Conservation (phyloP, 1,140 invertebrate species). For the Holotrichia oblita region DNA sequence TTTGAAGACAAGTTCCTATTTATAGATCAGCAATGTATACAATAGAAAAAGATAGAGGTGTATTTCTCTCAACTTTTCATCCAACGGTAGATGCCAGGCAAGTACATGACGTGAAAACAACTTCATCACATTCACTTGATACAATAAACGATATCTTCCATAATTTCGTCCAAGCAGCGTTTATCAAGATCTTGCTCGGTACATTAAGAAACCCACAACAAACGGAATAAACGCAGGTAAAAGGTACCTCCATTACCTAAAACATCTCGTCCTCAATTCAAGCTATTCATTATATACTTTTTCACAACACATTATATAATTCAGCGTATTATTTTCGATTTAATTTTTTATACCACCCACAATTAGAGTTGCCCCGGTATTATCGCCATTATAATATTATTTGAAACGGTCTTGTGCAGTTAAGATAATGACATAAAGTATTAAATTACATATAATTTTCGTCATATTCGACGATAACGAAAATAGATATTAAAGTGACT, state of each 20-base stretch:
- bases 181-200: conserved; percentile 17
- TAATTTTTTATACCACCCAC: conserved; percentile 33
- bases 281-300: conserved; percentile 26
- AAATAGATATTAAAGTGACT: conserved; percentile 25
- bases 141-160: not conserved
- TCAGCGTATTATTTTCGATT: conserved; percentile 29
- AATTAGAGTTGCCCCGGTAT: conserved; percentile 2
- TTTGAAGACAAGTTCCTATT: not conserved
- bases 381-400: not conserved
- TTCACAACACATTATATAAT: conserved; percentile 37
- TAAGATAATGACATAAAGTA: conserved; percentile 28
- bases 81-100: not conserved
- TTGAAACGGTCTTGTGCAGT: conserved; percentile 13
- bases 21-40: not conserved
- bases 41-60: not conserved
- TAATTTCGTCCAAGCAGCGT: not conserved
- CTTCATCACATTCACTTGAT: not conserved
- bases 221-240: conserved; percentile 16
- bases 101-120: not conserved
- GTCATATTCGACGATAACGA: conserved; percentile 10
- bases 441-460: conserved; percentile 28
- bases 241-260: conserved; percentile 6
- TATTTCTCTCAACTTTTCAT: too few relatives aligned
- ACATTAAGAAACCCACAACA: not conserved
- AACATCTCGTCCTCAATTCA: conserved; percentile 23